Percentiles rank a stretch among this genome's conserved stretches.
Evolutionary conservation across 2,797 vertebrate species (phyloP).

Genomic region (Enteromius unitaeniatus): DNA sequence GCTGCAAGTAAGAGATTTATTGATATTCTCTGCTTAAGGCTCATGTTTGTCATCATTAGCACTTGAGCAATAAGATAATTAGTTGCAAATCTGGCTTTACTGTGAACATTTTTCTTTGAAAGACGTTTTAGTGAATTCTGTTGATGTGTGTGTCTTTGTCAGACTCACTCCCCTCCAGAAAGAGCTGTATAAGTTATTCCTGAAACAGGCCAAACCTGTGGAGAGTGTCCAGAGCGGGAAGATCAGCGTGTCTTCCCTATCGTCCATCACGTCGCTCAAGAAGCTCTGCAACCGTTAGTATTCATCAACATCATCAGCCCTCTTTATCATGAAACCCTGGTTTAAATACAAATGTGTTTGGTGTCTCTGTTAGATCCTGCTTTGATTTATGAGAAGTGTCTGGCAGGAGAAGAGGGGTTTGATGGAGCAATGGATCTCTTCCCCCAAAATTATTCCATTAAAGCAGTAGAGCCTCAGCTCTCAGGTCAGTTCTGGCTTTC

Average conservation of each 20-base stretch:
- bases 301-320: background rate
- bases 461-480: constrained; percentile 90
- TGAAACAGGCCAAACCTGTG: constrained; percentile 90
- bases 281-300: constrained; percentile 98
- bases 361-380: constrained; percentile 82
- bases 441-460: constrained; percentile 85
- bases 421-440: constrained; percentile 88
- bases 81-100: background rate
- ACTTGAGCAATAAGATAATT: background rate
- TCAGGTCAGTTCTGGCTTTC: constrained; percentile 82
- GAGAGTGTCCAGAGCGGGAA: constrained; percentile 86
- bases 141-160: constrained; percentile 53
- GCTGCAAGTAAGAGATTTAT: constrained; percentile 85
- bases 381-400: constrained; percentile 93
- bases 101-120: background rate
- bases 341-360: background rate
- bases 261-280: constrained; percentile 95
- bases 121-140: background rate
- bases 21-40: background rate
- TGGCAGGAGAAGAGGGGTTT: constrained; percentile 90
- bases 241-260: constrained; percentile 91
- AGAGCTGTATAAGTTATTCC: constrained; percentile 89
- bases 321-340: background rate
- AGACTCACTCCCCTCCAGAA: constrained; percentile 91
- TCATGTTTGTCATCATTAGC: background rate